Percentiles rank a stretch among this genome's conserved stretches.
phyloP scores from a whole-genome alignment of 1,140 invertebrate genomes.

The Hylyphantes graminicola region DNA sequence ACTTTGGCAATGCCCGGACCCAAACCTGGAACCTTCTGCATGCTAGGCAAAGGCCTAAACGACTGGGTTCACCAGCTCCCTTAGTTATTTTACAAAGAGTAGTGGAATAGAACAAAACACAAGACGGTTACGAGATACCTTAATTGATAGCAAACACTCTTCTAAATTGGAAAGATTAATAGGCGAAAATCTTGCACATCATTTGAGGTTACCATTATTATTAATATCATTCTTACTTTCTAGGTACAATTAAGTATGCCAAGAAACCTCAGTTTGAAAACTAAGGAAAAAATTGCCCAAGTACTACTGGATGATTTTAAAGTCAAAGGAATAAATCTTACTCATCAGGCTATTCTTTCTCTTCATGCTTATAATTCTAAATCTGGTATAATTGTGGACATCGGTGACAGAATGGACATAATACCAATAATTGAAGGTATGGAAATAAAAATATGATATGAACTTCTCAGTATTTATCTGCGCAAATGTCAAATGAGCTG shows the following conservation, averaged over 20 bases:
- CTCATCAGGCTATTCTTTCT: conserved; percentile 73
- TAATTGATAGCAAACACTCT: no score
- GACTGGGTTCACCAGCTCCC: no score
- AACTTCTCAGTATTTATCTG: no score
- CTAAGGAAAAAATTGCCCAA: conserved; percentile 65
- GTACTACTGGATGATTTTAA: conserved; percentile 69
- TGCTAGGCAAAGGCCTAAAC: no score
- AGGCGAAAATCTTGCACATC: no score
- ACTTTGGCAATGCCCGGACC: no score
- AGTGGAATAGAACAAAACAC: no score
- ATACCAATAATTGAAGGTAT: conserved; percentile 75
- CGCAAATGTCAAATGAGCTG: no score
- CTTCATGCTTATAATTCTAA: conserved; percentile 75
- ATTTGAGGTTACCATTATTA: not conserved
- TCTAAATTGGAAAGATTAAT: no score
- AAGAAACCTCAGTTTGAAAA: conserved; percentile 68
- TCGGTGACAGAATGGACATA: conserved; percentile 75
- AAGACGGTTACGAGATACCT: no score
- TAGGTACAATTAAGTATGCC: conserved; percentile 69
- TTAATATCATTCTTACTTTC: not conserved
- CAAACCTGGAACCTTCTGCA: no score
- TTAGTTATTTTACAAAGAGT: no score
- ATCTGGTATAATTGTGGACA: conserved; percentile 75
- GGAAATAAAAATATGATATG: conserved; percentile 41
- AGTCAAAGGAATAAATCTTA: conserved; percentile 71